phyloP scores from a whole-genome alignment of 2,888 invertebrate genomes.

The Caradrina kadenii region DNA sequence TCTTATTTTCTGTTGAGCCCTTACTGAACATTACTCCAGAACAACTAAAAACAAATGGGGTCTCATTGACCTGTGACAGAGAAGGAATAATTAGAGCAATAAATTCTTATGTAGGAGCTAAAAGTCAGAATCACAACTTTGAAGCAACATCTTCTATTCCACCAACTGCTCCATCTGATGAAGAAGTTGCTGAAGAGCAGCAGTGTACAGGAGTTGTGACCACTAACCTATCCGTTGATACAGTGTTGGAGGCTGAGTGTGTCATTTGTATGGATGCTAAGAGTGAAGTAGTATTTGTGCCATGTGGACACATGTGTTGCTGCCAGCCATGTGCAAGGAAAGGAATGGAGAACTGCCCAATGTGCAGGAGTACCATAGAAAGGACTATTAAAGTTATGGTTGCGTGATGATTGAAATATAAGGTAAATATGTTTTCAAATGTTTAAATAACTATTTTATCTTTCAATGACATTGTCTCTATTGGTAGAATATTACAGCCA shows the following conservation, averaged over 20 bases:
- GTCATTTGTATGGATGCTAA: constrained; percentile 95
- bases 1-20: constrained; percentile 88
- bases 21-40: constrained; percentile 89
- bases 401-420: constrained; percentile 78
- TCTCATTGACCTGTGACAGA: constrained; percentile 90
- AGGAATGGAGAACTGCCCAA: constrained; percentile 92
- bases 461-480: background rate
- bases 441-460: background rate
- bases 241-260: constrained; percentile 92
- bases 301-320: constrained; percentile 97
- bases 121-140: constrained; percentile 73
- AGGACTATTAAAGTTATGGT: constrained; percentile 92
- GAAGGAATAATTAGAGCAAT: constrained; percentile 92
- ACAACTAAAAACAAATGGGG: constrained; percentile 91
- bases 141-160: constrained; percentile 61
- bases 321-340: constrained; percentile 93
- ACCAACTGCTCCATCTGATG: constrained; percentile 75
- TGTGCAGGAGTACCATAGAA: constrained; percentile 94
- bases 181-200: constrained; percentile 68
- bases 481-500: background rate
- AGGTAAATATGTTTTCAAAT: constrained; percentile 34
- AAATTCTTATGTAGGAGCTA: constrained; percentile 88
- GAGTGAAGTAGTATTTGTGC: constrained; percentile 94
- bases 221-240: constrained; percentile 72
- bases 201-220: constrained; percentile 79